These are phyloP conservation scores for Dione juno DNA, from an alignment of 2,888 invertebrate species.

Conservation along the genomic window DNA sequence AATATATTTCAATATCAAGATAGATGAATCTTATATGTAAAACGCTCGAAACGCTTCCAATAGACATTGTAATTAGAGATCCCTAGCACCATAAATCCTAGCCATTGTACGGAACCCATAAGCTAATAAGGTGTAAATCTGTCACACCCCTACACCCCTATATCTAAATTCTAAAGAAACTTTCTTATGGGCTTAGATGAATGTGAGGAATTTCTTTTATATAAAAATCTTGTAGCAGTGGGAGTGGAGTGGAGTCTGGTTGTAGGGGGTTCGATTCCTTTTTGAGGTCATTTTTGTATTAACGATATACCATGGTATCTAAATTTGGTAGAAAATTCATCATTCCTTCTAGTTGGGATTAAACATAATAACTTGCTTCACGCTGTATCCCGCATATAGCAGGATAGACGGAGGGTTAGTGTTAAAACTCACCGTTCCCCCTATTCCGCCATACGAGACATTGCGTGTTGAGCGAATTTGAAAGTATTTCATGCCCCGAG, in stretches of 20 bases:
- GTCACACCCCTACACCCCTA: slow-evolving; percentile 25
- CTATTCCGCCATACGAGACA: too few relatives aligned
- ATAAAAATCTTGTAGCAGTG: neutral
- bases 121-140: slow-evolving; percentile 42
- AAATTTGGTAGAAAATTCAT: too few relatives aligned
- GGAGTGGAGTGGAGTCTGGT: too few relatives aligned
- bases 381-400: neutral
- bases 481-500: too few relatives aligned
- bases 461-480: too few relatives aligned
- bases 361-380: too few relatives aligned
- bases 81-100: slow-evolving; percentile 32
- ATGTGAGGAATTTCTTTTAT: slow-evolving; percentile 12
- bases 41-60: neutral
- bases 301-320: too few relatives aligned
- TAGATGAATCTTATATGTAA: neutral
- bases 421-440: too few relatives aligned
- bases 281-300: too few relatives aligned
- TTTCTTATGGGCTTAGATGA: neutral
- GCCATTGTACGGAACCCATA: slow-evolving; percentile 37
- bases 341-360: too few relatives aligned
- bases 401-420: neutral
- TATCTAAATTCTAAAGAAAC: neutral
- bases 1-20: too few relatives aligned
- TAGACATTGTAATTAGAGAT: slow-evolving; percentile 16
- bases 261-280: too few relatives aligned